These are phyloP conservation scores for Eudasyphora cyanicolor DNA, from an alignment of 2,888 invertebrate species.

Conservation along the genomic window DNA sequence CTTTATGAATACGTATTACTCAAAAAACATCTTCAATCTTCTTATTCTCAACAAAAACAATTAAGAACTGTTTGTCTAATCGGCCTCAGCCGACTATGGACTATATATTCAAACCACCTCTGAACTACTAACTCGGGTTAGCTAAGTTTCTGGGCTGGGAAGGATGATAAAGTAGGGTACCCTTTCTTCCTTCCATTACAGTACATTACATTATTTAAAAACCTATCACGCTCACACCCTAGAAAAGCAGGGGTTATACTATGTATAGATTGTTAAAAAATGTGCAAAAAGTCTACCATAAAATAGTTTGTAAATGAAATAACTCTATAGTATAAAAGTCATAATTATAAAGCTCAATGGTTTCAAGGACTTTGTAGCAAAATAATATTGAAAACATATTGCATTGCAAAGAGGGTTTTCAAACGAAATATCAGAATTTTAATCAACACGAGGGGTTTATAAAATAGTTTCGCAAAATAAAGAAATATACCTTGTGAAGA, in stretches of 20 bases:
- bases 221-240: background rate
- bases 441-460: no score
- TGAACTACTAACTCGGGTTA: no score
- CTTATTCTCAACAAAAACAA: constrained; percentile 34
- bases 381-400: background rate
- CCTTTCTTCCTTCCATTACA: background rate
- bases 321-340: background rate
- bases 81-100: background rate
- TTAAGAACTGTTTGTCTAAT: background rate
- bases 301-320: background rate
- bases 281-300: background rate
- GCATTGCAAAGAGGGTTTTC: no score
- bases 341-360: constrained; percentile 6
- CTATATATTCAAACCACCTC: background rate
- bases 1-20: constrained; percentile 6
- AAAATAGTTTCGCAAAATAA: no score
- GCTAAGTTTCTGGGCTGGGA: background rate
- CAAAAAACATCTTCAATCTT: constrained; percentile 32
- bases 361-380: background rate
- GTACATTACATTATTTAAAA: background rate
- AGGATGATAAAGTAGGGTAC: background rate
- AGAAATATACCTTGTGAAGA: no score
- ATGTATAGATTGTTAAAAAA: background rate
- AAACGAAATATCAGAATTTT: no score
- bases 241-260: background rate